A percentile compares a stretch with the other conserved stretches of the same genome.
phyloP scores from a whole-genome alignment of 2,888 invertebrate genomes.

The Quadroppia sp. region DNA sequence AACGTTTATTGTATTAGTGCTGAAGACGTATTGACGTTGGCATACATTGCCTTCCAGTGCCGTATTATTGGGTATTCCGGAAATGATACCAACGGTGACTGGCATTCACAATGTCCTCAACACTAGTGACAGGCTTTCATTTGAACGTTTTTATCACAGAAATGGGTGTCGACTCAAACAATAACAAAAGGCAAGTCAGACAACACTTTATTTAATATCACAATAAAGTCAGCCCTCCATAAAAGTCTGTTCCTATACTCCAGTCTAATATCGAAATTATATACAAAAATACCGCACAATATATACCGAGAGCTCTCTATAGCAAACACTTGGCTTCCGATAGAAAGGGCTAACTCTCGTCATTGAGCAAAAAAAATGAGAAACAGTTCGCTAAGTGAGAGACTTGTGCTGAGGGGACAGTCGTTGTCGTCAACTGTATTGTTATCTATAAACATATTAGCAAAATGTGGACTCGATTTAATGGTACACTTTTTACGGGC shows the following conservation, averaged over 20 bases:
- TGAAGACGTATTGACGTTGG: not conserved
- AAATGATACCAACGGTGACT: constrained; percentile 37
- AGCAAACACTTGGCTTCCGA: constrained; percentile 18
- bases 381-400: constrained; percentile 3
- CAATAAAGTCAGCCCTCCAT: not conserved
- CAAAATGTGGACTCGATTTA: constrained; percentile 29
- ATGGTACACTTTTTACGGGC: constrained; percentile 32
- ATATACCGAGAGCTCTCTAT: not conserved
- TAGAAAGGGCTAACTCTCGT: constrained; percentile 10
- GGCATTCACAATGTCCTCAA: constrained; percentile 35
- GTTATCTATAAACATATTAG: constrained; percentile 35
- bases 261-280: not conserved
- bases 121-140: constrained; percentile 29
- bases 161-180: constrained; percentile 24
- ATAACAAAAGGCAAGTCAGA: constrained; percentile 26
- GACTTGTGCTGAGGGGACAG: not conserved
- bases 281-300: constrained; percentile 21
- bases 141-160: constrained; percentile 27
- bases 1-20: constrained; percentile 12
- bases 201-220: constrained; percentile 36
- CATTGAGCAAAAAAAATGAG: not conserved
- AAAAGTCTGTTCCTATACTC: not conserved
- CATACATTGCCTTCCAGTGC: constrained; percentile 4
- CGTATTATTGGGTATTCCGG: constrained; percentile 23
- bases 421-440: constrained; percentile 18